These are phyloP conservation scores for Elmis aenea DNA, from an alignment of 2,888 invertebrate species.

Conservation along the genomic window DNA sequence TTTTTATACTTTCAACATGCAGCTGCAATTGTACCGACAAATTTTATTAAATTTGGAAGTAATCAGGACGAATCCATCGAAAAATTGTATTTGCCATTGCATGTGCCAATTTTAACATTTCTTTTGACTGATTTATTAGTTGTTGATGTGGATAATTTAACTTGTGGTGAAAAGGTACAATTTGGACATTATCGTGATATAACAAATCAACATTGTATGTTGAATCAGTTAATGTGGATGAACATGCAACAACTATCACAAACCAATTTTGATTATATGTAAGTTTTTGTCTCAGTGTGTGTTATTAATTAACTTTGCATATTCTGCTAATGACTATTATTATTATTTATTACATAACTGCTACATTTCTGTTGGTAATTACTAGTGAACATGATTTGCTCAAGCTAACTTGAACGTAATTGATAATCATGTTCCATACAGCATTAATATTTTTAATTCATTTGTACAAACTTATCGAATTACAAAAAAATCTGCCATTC, in stretches of 20 bases:
- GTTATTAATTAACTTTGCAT: too few relatives aligned
- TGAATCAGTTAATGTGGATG: constrained; percentile 58
- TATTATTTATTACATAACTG: too few relatives aligned
- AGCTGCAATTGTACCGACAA: constrained; percentile 24
- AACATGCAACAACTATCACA: constrained; percentile 54
- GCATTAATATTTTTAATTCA: too few relatives aligned
- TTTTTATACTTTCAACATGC: constrained; percentile 32
- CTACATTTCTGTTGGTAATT: too few relatives aligned
- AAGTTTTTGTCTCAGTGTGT: constrained; percentile 13
- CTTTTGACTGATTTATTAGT: constrained; percentile 28
- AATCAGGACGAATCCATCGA: not conserved
- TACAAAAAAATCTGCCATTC: too few relatives aligned
- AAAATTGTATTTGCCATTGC: constrained; percentile 1
- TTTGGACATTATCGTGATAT: constrained; percentile 51
- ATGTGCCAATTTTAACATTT: constrained; percentile 19
- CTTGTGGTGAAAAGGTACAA: constrained; percentile 35
- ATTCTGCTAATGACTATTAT: too few relatives aligned
- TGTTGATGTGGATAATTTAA: constrained; percentile 10
- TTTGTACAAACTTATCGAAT: too few relatives aligned
- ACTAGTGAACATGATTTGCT: too few relatives aligned
- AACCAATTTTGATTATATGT: constrained; percentile 42
- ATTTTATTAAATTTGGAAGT: constrained; percentile 18
- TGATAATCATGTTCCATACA: too few relatives aligned
- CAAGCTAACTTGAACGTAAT: too few relatives aligned
- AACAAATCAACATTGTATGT: constrained; percentile 47